Evolutionary conservation across 2,888 invertebrate genomes (phyloP).

Genomic region (Micoletzkya japonica): DNA sequence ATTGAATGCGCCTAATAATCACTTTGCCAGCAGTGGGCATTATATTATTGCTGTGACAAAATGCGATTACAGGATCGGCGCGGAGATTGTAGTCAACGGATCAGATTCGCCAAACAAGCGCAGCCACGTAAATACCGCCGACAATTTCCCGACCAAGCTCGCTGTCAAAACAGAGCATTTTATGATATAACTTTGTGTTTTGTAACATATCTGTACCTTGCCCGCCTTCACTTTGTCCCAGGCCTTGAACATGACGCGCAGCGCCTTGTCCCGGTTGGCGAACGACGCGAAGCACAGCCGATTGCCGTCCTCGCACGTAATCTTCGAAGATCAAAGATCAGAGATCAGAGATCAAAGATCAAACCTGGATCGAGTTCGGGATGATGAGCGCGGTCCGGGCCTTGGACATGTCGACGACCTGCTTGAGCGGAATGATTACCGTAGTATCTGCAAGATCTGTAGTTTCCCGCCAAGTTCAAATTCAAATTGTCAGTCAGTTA

Average conservation of each 20-base stretch:
- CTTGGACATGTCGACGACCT: conserved; percentile 89
- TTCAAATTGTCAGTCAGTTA: neutral
- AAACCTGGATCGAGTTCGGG: conserved; percentile 86
- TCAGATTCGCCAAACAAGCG: too few relatives aligned
- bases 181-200: too few relatives aligned
- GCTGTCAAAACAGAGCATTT: neutral
- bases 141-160: neutral
- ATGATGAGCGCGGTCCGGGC: conserved; percentile 87
- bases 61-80: too few relatives aligned
- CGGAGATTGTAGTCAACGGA: too few relatives aligned
- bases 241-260: conserved; percentile 89
- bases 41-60: too few relatives aligned
- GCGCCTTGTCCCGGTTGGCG: conserved; percentile 88
- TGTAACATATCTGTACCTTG: conserved; percentile 22
- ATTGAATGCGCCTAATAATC: too few relatives aligned
- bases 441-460: conserved; percentile 7
- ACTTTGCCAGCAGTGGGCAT: too few relatives aligned
- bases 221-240: conserved; percentile 82
- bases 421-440: conserved; percentile 83
- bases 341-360: conserved; percentile 5
- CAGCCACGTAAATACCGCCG: conserved; percentile 2
- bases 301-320: conserved; percentile 73
- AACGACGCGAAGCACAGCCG: conserved; percentile 88
- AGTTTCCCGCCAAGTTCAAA: neutral
- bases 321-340: conserved; percentile 7